Evolutionary conservation across 2,888 invertebrate species (phyloP), one percentile per base, ranked within the genome.

Genomic region (Synergus itoensis): DNA sequence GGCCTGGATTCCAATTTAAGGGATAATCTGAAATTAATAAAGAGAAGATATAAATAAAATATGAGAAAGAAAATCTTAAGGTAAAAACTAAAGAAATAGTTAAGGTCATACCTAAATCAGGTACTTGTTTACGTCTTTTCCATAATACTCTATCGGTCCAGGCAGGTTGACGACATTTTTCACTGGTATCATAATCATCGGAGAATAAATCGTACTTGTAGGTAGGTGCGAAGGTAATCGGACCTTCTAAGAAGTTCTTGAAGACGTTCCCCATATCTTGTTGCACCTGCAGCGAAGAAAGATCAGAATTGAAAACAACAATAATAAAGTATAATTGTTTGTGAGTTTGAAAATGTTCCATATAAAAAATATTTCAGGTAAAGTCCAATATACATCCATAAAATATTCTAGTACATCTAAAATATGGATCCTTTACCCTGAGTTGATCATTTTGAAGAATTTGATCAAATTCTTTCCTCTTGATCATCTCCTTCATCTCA

Each of bases 141-240:
- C 99, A 99, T 80, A 99, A 93, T n/a, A 99, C 95, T 82, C 99
- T 94, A 92, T 99, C 99, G 0, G 99, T 99, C 99, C 99, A 99
- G 5, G 99, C 99, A 0, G 99, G 99, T 0, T 98, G 97, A 80
- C 99, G 95, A 90, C 96, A 96, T 93, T 99, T 99, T 91, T 99
- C 99, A 90, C 99, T 99, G 0, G 99, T 99, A 92, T 99, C 99
- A 91, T 99, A 99, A 92, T 99, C 99, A 91, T 99, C 98, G 88
- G 98, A 99, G 92, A 99, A 99, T 79, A 99, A 93, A 93, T 99
- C 99, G 91, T 99, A 99, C 91, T 99, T 99, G 92, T 99, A 99
- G 0, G 99, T 99, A 0, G 99, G 99, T 16, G 97, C 95, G 92
- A 99, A 99, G 65, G 94, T 95, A 48, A 99, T 96, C 77, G 96